Percentiles rank a stretch among this genome's conserved stretches.
Evolutionary conservation across 2,797 vertebrate genomes (phyloP).

Genomic region (Pelobates cultripes): DNA sequence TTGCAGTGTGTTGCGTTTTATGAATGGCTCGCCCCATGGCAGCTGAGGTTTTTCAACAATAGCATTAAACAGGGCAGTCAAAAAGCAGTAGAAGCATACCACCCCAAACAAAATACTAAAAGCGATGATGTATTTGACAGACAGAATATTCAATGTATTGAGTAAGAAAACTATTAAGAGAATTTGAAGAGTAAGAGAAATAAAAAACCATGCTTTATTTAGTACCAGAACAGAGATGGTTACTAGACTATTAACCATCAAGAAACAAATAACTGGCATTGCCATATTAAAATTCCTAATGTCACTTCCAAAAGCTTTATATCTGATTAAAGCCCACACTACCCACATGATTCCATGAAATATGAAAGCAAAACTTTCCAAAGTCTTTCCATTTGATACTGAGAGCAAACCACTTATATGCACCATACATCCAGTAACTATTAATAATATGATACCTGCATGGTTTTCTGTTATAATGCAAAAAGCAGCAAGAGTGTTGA

Average conservation of each 20-base stretch:
- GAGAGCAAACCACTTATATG: slow-evolving; percentile 78
- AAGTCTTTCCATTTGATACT: slow-evolving; percentile 84
- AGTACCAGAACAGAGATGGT: slow-evolving; percentile 76
- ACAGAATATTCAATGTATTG: slow-evolving; percentile 72
- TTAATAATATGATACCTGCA: slow-evolving; percentile 73
- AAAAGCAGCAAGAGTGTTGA: slow-evolving; percentile 76
- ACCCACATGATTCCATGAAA: slow-evolving; percentile 86
- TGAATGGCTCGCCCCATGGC: slow-evolving; percentile 76
- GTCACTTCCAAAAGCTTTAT: slow-evolving; percentile 69
- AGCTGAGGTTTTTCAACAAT: slow-evolving; percentile 71
- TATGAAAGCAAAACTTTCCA: slow-evolving; percentile 84
- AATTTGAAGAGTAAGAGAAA: slow-evolving; percentile 78
- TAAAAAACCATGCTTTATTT: slow-evolving; percentile 78
- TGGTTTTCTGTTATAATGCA: slow-evolving; percentile 73
- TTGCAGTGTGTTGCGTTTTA: slow-evolving; percentile 72
- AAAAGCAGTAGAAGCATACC: slow-evolving; percentile 87
- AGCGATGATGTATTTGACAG: slow-evolving; percentile 77
- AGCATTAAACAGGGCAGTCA: slow-evolving; percentile 76
- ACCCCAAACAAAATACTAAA: slow-evolving; percentile 82
- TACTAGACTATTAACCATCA: slow-evolving; percentile 76
- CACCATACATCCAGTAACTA: slow-evolving; percentile 78
- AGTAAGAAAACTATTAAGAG: slow-evolving; percentile 82
- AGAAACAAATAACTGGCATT: slow-evolving; percentile 77
- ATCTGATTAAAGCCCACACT: slow-evolving; percentile 66
- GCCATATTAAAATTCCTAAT: slow-evolving; percentile 75